These are phyloP conservation scores for Thymelicus acteon DNA, from an alignment of 2,888 invertebrate genomes.

Conservation along the genomic window DNA sequence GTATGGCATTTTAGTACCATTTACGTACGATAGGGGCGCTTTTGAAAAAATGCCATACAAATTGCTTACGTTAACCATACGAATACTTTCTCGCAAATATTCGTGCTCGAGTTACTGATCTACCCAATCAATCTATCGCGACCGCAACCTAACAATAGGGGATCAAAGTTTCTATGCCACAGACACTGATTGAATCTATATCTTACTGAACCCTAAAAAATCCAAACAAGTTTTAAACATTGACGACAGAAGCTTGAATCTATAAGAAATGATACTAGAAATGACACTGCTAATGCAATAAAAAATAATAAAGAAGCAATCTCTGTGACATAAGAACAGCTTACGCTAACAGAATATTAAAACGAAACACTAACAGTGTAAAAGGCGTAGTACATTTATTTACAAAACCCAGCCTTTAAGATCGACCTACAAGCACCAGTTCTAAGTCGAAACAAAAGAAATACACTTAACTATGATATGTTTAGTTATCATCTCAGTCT, in stretches of 20 bases:
- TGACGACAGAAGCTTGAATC: background rate
- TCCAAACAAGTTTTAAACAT: background rate
- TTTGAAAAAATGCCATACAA: too few species aligned
- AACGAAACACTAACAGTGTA: conserved; percentile 69
- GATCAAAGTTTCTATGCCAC: conserved; percentile 39
- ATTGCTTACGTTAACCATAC: too few species aligned
- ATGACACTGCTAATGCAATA: background rate
- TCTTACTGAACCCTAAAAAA: background rate
- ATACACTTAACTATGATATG: conserved; percentile 81
- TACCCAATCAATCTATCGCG: conserved; percentile 48
- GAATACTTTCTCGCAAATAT: too few species aligned
- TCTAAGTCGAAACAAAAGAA: conserved; percentile 82
- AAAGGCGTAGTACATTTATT: conserved; percentile 79
- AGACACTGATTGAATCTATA: conserved; percentile 17
- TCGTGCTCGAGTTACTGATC: too few species aligned
- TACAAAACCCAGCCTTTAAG: conserved; percentile 84
- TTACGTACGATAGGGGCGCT: too few species aligned
- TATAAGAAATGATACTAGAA: background rate
- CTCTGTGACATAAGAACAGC: conserved; percentile 52
- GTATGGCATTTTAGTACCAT: too few species aligned
- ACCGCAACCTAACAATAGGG: conserved; percentile 40
- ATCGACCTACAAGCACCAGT: conserved; percentile 85
- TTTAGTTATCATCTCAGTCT: conserved; percentile 82
- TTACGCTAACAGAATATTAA: conserved; percentile 50
- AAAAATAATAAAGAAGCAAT: conserved; percentile 25